Percentiles rank a stretch among this genome's conserved stretches.
These are phyloP conservation scores for Steinernema khuongi DNA, from an alignment of 1,140 invertebrate genomes.

Conservation along the genomic window DNA sequence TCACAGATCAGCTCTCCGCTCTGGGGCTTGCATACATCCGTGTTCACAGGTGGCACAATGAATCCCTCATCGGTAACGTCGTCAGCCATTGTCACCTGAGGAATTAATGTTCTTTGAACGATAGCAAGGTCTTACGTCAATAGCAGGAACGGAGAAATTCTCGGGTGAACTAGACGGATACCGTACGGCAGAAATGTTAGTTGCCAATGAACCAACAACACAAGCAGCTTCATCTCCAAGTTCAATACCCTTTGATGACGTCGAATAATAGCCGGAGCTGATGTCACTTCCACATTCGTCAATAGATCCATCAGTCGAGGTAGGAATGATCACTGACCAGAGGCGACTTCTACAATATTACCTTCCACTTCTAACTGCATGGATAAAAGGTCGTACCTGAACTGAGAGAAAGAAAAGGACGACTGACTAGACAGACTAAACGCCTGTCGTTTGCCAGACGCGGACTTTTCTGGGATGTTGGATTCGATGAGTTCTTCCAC, in stretches of 20 bases:
- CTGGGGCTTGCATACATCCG: not conserved
- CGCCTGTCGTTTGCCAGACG: slow-evolving; percentile 12
- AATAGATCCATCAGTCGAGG: slow-evolving; percentile 13
- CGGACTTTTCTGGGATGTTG: not conserved
- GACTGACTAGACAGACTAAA: not conserved
- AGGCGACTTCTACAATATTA: slow-evolving; percentile 21
- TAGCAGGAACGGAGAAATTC: not conserved
- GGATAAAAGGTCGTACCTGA: slow-evolving; percentile 27
- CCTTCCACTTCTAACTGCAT: not conserved
- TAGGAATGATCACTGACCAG: slow-evolving; percentile 12
- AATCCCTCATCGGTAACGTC: not conserved
- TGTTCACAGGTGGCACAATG: not conserved
- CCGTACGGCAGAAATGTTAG: not conserved
- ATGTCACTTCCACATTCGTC: slow-evolving; percentile 23
- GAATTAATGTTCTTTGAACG: too few species aligned
- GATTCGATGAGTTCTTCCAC: slow-evolving; percentile 34
- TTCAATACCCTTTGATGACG: not conserved
- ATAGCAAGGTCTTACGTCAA: slow-evolving; percentile 14
- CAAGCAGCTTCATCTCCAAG: not conserved
- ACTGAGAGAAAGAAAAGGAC: slow-evolving; percentile 32
- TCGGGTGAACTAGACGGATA: not conserved
- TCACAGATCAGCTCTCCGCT: slow-evolving; percentile 7
- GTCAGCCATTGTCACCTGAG: not conserved
- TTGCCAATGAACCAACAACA: not conserved
- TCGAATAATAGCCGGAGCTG: not conserved